Percentiles rank a stretch among this genome's conserved stretches.
Conservation (phyloP, 2,113 vertebrate genomes). For the Cairina moschata region DNA sequence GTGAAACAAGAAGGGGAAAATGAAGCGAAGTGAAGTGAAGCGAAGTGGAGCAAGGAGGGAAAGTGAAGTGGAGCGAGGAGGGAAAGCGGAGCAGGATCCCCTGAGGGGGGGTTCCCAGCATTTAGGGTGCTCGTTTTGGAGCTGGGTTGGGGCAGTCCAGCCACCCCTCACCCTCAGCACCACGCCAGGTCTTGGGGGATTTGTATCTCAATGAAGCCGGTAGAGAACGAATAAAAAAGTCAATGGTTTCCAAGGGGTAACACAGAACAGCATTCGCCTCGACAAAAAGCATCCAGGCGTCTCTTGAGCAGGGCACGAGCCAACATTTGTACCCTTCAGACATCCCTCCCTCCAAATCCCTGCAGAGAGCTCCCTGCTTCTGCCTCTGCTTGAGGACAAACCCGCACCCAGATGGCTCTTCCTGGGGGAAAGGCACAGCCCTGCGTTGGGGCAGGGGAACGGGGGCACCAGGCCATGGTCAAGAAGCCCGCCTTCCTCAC, state of each 20-base stretch:
- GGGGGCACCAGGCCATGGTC: rapidly evolving
- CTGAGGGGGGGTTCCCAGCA: too few relatives aligned
- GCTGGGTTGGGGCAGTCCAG: too few relatives aligned
- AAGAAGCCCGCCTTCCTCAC: not conserved
- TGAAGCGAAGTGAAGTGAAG: too few relatives aligned
- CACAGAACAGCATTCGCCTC: not conserved
- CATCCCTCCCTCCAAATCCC: rapidly evolving
- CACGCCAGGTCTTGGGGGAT: too few relatives aligned
- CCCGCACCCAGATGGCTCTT: rapidly evolving
- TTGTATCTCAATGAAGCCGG: not conserved
- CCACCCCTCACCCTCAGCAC: too few relatives aligned
- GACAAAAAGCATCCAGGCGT: not conserved
- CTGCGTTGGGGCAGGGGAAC: rapidly evolving
- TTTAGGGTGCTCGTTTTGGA: too few relatives aligned
- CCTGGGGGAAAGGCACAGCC: rapidly evolving
- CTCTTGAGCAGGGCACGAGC: rapidly evolving
- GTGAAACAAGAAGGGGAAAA: too few relatives aligned
- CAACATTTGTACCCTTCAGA: rapidly evolving
- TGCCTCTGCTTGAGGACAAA: rapidly evolving
- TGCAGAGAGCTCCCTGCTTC: rapidly evolving
- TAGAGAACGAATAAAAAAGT: too few relatives aligned
- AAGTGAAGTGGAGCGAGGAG: too few relatives aligned
- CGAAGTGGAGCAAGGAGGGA: too few relatives aligned
- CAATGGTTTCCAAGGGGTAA: too few relatives aligned
- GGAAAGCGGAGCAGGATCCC: not conserved